Percentiles rank a stretch among this genome's conserved stretches.
phyloP scores from a whole-genome alignment of 2,888 invertebrate species.

The Pristionchus arcanus region DNA sequence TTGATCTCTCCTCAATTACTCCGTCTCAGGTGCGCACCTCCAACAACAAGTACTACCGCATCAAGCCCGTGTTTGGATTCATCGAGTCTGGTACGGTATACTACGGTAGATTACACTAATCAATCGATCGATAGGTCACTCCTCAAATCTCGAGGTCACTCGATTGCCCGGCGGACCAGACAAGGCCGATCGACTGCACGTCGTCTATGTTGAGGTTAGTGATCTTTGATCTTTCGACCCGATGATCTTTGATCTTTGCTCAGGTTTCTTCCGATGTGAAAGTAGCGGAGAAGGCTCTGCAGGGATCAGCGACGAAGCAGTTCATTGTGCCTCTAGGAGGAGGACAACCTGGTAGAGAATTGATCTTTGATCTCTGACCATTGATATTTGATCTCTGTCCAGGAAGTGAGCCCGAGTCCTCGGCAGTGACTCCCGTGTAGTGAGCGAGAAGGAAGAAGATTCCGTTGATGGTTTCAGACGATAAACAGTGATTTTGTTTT shows the following conservation, averaged over 20 bases:
- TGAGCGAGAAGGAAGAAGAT: background rate
- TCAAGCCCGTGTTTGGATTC: conserved; percentile 50
- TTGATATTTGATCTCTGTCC: background rate
- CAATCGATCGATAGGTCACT: background rate
- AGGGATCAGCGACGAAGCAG: conserved; percentile 37
- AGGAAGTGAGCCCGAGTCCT: conserved; percentile 22
- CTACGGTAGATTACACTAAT: background rate
- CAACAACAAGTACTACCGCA: conserved; percentile 52
- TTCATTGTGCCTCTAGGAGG: conserved; percentile 43
- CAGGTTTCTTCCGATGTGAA: conserved; percentile 37
- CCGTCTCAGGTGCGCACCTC: conserved; percentile 43
- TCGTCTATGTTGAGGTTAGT: conserved; percentile 35
- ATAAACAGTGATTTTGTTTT: conserved; percentile 1
- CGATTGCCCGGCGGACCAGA: conserved; percentile 21
- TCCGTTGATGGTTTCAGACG: conserved; percentile 28
- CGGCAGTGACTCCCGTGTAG: conserved; percentile 31
- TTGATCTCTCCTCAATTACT: background rate
- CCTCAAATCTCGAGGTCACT: conserved; percentile 24
- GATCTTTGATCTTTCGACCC: conserved; percentile 8
- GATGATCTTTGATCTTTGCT: conserved; percentile 16
- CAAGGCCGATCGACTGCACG: conserved; percentile 44
- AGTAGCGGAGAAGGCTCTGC: conserved; percentile 10
- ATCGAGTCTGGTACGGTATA: background rate
- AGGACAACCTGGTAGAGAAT: background rate
- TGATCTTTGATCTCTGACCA: background rate